These are phyloP conservation scores for Drepanosiphum platanoidis DNA, from an alignment of 2,888 invertebrate species.

Conservation along the genomic window DNA sequence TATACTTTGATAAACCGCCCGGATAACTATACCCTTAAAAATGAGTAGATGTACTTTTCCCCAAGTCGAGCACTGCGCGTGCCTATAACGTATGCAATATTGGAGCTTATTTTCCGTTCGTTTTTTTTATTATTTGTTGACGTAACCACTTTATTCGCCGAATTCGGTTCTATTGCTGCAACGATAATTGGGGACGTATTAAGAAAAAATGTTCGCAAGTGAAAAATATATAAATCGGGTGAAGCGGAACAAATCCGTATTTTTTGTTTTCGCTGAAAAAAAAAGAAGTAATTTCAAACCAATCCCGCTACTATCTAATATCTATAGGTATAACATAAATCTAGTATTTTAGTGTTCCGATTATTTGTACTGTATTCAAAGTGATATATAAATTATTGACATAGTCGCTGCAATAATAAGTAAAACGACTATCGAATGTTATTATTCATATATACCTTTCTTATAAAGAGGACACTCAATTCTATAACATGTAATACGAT, in stretches of 20 bases:
- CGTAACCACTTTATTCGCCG: not conserved
- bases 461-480: conserved; percentile 1
- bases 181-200: not conserved
- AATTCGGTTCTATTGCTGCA: not conserved
- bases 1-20: no score
- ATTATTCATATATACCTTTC: not conserved
- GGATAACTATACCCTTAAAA: no score
- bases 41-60: no score
- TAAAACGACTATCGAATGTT: not conserved
- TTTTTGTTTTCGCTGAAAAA: not conserved
- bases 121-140: not conserved
- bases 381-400: conserved; percentile 3
- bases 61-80: not conserved
- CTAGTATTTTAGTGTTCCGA: not conserved
- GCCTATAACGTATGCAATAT: not conserved
- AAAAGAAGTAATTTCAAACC: not conserved
- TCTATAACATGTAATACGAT: conserved; percentile 34
- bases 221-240: not conserved
- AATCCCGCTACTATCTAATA: not conserved
- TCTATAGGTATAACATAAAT: not conserved
- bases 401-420: not conserved
- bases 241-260: conserved; percentile 15
- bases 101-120: not conserved
- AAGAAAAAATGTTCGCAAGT: not conserved
- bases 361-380: conserved; percentile 17